Evolutionary conservation across 1,140 invertebrate genomes (phyloP).

Genomic region (Drosophila serrata): DNA sequence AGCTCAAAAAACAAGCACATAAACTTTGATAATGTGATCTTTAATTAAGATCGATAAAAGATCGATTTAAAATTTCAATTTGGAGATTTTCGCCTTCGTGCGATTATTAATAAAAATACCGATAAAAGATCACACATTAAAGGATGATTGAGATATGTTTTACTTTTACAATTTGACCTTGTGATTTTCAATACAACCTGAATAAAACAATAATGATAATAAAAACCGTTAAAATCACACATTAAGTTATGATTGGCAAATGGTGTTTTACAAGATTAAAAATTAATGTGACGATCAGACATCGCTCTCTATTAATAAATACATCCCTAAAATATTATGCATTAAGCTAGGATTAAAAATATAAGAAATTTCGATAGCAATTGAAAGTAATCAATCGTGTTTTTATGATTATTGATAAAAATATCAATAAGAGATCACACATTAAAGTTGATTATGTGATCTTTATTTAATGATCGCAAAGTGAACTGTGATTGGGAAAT

Average conservation of each 20-base stretch:
- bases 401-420: not conserved
- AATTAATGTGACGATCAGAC: too few relatives aligned
- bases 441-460: not conserved
- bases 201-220: too few relatives aligned
- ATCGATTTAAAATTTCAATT: not conserved
- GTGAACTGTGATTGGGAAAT: not conserved
- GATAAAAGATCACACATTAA: slow-evolving; percentile 30
- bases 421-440: slow-evolving; percentile 14
- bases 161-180: too few relatives aligned
- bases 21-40: not conserved
- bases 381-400: not conserved
- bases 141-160: too few relatives aligned
- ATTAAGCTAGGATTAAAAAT: too few relatives aligned
- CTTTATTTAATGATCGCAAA: not conserved
- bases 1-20: not conserved
- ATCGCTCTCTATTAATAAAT: too few relatives aligned
- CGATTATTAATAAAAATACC: too few relatives aligned
- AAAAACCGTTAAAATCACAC: too few relatives aligned
- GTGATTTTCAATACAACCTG: not conserved
- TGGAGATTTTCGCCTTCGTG: not conserved
- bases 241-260: slow-evolving; percentile 3
- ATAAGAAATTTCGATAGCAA: not conserved
- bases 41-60: not conserved
- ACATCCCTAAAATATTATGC: too few relatives aligned
- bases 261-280: too few relatives aligned